Conservation (phyloP, 2,888 invertebrate genomes). For the Julus scandinavius region DNA sequence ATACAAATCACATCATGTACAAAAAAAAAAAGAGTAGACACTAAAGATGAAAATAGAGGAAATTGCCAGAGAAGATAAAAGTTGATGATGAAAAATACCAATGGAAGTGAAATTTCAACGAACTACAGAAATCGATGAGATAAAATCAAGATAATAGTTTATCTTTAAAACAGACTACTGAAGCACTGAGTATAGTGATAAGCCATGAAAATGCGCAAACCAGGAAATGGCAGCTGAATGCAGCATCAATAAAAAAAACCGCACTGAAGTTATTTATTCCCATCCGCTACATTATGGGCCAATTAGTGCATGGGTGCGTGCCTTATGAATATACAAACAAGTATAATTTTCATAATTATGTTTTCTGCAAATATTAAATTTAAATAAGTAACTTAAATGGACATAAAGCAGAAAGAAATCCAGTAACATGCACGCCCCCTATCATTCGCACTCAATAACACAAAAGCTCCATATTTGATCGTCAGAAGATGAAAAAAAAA, state of each 20-base stretch:
- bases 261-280: neutral
- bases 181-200: neutral
- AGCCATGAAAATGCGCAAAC: slow-evolving; percentile 24
- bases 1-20: no score
- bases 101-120: neutral
- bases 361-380: neutral
- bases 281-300: neutral
- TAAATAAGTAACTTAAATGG: neutral
- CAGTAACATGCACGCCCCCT: neutral
- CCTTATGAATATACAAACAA: no score
- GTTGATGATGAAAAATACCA: neutral
- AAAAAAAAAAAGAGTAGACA: no score
- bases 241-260: neutral
- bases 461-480: neutral
- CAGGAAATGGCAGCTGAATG: slow-evolving; percentile 1
- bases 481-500: neutral
- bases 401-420: neutral
- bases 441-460: neutral
- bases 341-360: neutral
- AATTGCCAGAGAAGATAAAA: no score
- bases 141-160: slow-evolving; percentile 15
- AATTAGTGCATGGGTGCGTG: neutral
- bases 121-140: slow-evolving; percentile 11
- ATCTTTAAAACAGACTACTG: slow-evolving; percentile 2
- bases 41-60: no score